phyloP scores from a whole-genome alignment of 2,113 vertebrate species.

The Leptosomus discolor region DNA sequence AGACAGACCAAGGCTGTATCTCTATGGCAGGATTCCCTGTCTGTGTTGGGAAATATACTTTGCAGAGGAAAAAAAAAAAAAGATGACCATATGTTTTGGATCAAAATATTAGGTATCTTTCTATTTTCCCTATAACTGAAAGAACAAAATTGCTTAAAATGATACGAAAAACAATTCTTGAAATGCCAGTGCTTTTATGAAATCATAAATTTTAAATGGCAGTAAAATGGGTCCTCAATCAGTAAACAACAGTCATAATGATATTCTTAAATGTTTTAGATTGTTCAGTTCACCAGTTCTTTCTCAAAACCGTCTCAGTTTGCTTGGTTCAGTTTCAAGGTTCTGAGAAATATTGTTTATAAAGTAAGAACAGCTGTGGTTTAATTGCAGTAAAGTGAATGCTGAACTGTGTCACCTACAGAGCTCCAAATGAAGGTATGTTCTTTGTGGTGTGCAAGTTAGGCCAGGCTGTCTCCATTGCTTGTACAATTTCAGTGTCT shows the following conservation, averaged over 20 bases:
- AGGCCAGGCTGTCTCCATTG: background rate
- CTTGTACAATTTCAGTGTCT: background rate
- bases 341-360: background rate
- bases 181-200: background rate
- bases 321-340: background rate
- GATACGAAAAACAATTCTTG: background rate
- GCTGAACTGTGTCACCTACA: background rate
- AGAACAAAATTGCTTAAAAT: background rate
- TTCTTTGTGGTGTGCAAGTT: background rate
- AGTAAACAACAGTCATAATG: background rate
- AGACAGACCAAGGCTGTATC: background rate
- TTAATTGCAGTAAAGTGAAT: background rate
- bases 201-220: background rate
- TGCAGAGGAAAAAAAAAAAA: background rate
- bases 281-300: background rate
- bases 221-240: background rate
- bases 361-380: background rate
- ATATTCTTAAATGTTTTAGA: background rate
- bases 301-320: background rate
- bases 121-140: background rate
- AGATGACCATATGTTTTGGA: background rate
- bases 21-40: background rate
- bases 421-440: background rate
- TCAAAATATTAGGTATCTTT: background rate
- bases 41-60: background rate